These are phyloP conservation scores for Ferrisia virgata DNA, from an alignment of 2,888 invertebrate species.

Conservation along the genomic window DNA sequence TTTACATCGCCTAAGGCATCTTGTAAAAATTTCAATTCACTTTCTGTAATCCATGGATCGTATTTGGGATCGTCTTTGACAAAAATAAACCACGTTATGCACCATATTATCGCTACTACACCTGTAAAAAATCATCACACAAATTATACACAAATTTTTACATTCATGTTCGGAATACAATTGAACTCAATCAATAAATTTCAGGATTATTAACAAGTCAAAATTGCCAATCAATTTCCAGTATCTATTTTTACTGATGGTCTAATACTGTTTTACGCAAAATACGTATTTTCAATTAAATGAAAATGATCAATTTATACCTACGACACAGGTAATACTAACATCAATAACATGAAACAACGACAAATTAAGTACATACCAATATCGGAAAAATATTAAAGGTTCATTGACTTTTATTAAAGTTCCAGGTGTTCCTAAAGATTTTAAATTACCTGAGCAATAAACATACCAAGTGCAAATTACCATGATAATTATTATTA, in stretches of 20 bases:
- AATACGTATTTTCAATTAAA: too few species aligned
- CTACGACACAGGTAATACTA: too few species aligned
- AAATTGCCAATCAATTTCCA: too few species aligned
- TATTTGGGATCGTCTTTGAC: constrained; percentile 72
- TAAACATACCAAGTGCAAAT: neutral
- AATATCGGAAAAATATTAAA: neutral
- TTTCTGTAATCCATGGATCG: constrained; percentile 68
- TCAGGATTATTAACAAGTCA: too few species aligned
- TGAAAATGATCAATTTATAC: too few species aligned
- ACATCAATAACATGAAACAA: too few species aligned
- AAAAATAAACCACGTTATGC: constrained; percentile 65
- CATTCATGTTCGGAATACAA: neutral
- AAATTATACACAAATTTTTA: too few species aligned
- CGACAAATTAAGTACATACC: too few species aligned
- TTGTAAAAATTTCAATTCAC: constrained; percentile 72
- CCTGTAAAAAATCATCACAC: constrained; percentile 57
- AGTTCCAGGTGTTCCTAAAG: neutral
- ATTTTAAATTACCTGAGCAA: neutral
- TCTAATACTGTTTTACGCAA: too few species aligned
- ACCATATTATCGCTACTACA: constrained; percentile 69
- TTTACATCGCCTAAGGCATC: constrained; percentile 53
- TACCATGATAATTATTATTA: neutral
- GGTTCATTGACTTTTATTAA: neutral
- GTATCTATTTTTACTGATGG: too few species aligned
- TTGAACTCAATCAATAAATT: neutral